Conservation (phyloP, 1,140 invertebrate species). For the Aphis craccivora region DNA sequence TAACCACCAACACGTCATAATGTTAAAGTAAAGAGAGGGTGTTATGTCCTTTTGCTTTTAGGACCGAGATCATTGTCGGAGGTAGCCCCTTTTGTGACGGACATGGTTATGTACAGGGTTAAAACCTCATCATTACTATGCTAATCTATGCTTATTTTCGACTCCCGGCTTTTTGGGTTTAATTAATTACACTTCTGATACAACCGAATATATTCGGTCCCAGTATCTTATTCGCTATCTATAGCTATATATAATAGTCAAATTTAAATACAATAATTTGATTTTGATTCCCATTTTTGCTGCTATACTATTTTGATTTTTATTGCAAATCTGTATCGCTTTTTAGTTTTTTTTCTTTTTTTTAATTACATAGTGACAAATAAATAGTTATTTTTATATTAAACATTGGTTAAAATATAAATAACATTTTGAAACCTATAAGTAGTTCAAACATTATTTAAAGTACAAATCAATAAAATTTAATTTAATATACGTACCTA, state of each 20-base stretch:
- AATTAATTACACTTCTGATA: constrained; percentile 55
- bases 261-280: neutral
- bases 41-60: constrained; percentile 49
- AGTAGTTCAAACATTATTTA: neutral
- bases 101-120: neutral
- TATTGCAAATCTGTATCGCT: neutral
- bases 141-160: constrained; percentile 57
- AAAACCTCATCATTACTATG: constrained; percentile 55
- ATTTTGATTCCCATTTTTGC: neutral
- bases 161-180: constrained; percentile 45
- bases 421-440: neutral
- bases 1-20: constrained; percentile 44
- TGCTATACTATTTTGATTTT: neutral
- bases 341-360: neutral
- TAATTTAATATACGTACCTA: neutral
- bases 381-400: neutral
- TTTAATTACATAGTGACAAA: neutral
- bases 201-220: neutral
- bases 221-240: neutral
- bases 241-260: neutral
- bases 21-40: constrained; percentile 49
- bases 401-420: neutral
- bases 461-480: neutral
- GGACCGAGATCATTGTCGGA: constrained; percentile 37
- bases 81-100: neutral